Evolutionary conservation across 2,113 vertebrate species (phyloP).

Genomic region (Cyphomyrus plagiostoma): DNA sequence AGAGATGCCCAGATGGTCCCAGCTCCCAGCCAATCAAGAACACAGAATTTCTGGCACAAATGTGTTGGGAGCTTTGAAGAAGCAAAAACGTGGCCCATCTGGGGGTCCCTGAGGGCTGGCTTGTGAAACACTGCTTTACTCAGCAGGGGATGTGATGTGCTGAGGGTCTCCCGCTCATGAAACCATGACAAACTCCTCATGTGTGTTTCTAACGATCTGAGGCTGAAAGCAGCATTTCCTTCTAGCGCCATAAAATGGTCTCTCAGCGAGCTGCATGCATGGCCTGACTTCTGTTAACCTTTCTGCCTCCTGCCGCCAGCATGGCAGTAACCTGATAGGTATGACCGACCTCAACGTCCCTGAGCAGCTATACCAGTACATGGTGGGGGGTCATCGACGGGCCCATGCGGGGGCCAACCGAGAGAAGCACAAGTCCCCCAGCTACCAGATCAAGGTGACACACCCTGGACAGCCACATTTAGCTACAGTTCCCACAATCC

Average conservation of each 20-base stretch:
- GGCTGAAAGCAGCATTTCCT: not conserved
- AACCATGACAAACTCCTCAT: not conserved
- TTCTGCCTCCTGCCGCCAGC: slow-evolving; percentile 53
- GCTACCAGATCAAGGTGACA: slow-evolving; percentile 87
- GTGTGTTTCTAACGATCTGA: not conserved
- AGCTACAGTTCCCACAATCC: not conserved
- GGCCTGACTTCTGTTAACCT: not conserved
- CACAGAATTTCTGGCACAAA: not conserved
- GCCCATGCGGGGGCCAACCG: slow-evolving; percentile 80
- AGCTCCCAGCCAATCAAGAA: not conserved
- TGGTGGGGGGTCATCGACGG: slow-evolving; percentile 92
- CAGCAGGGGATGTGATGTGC: not conserved
- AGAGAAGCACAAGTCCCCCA: slow-evolving; percentile 95
- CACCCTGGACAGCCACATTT: not conserved
- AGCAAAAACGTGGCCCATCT: not conserved
- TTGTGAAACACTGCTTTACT: not conserved
- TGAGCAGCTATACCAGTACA: slow-evolving; percentile 97
- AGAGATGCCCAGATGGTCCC: not conserved
- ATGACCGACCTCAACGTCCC: slow-evolving; percentile 97
- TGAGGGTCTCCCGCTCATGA: not conserved
- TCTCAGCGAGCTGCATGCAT: not conserved
- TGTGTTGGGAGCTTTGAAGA: not conserved
- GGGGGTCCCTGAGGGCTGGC: not conserved
- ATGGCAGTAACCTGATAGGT: slow-evolving; percentile 93
- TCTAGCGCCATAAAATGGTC: not conserved